Base-by-base conservation (phyloP, 2,797 vertebrate species). In the Petrocephalus schoutedeni region DNA sequence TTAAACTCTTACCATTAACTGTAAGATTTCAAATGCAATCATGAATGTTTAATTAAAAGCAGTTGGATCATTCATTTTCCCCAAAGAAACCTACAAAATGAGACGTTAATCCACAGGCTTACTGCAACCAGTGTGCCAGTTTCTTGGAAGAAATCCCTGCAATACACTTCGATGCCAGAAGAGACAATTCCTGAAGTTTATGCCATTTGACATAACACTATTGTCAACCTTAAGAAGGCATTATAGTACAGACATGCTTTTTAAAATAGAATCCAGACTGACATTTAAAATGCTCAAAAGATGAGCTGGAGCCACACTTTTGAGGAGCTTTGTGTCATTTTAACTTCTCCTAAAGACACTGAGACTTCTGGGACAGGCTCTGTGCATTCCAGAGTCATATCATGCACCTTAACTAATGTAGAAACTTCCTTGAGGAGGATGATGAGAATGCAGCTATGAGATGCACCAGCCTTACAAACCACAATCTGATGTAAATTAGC, bases 81-180 rank as follows among this genome's bases (percentile, higher is more conserved):
- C 16, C 58, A 49, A 86, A 86, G 85, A 86, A 86, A 86, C 85
- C 41, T 67, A 21, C 57, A 64, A 64, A 86, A 67, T 64, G 36
- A 67, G 85, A 86, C 85, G 19, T 86, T 86, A 86, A 86, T 86
- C 85, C 59, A n/a, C 10, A 7, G 56, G 84, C 84, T 86, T 86
- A 86, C 84, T 51, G 32, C 59, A 53, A n/a, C 32, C n/a, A 45
- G 19, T 49, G 45, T 12, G 59, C n/a, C 36, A 28, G 19, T 21
- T 61, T 19, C 21, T 49, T 36, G 32, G 85, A 64, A 61, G 36
- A 28, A 86, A 58, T 58, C 56, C 56, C 1, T 61, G 32, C 85
- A 28, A 77, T 61, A 16, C 36, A 21, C 59, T 28, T 36, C 59
- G 36, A 64, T 21, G 85, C 36, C 85, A 41, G 85, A 10, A 49